Base-by-base conservation (phyloP, 2,888 invertebrate species). In the Cosmopolites sordidus region DNA sequence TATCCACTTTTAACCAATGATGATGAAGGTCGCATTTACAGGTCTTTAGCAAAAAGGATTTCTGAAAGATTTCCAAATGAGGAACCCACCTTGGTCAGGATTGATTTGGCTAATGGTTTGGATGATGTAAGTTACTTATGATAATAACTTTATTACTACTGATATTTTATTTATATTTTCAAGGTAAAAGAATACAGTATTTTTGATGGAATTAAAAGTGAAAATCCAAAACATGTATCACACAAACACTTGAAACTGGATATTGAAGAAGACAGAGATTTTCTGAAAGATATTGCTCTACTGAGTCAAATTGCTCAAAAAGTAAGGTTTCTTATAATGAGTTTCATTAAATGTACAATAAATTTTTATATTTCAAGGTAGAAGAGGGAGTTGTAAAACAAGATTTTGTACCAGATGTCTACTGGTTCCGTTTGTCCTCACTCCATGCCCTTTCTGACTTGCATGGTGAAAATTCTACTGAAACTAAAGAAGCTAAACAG, bases 391-490 rank as follows among this genome's bases (percentile, higher is more conserved):
- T 69, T 0, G 68, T 81, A 5, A 70, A 71, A 43, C 71, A 77
- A 43, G 83, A 86, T 66, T 77, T 79, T 50, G 71, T 78, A 43
- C 77, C 84, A 43, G 84, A 86, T 69, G 77, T 84, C 62, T 84
- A 79, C 69, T 83, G 84, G 82, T 77, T 88, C 61, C 80, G 82
- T 54, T 75, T 85, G 60, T 73, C 77, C 38, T 79, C 82, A 8
- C 75, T 88, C 16, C 83, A 83, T 64, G 76, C 82, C 8, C 70
- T 88, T 15, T 76, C 80, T 12, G 83, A 86, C 65, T 74, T 75
- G 49, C 81, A 87, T 68, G 86, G 86, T 3, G 78, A 79, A 43
- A 81, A 82, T 66, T 84, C 87, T 0, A 74, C 79, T 8, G 78
- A 80, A 64, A 77, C 81, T 2, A 78, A 79, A 56, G 85, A 87